Conservation (phyloP, 2,888 invertebrate species). For the Eupithecia dodoneata region DNA sequence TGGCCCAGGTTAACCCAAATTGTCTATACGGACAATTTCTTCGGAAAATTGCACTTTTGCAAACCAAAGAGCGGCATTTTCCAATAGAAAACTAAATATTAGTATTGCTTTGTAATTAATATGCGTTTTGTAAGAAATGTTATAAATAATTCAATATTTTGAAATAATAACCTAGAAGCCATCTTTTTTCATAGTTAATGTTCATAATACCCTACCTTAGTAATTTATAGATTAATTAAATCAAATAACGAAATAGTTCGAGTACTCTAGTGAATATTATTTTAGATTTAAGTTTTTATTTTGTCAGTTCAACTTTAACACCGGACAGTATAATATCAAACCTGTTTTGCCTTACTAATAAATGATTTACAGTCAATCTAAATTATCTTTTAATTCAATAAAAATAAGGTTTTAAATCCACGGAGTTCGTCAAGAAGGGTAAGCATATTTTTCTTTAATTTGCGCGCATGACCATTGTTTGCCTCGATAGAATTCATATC, state of each 20-base stretch:
- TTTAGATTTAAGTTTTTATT: conserved; percentile 41
- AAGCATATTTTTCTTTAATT: conserved; percentile 56
- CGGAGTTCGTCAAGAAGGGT: conserved; percentile 50
- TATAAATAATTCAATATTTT: conserved; percentile 36
- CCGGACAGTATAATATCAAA: conserved; percentile 36
- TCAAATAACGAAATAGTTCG: conserved; percentile 15
- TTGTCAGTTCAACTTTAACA: conserved; percentile 37
- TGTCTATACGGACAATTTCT: conserved; percentile 33
- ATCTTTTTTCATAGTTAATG: conserved; percentile 48
- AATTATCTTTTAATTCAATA: conserved; percentile 50
- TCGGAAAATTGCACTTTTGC: conserved; percentile 53
- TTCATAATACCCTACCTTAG: conserved; percentile 54
- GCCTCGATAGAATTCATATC: conserved; percentile 32
- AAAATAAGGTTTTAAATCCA: conserved; percentile 22
- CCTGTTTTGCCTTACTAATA: conserved; percentile 73
- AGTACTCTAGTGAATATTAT: conserved; percentile 33
- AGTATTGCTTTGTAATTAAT: conserved; percentile 65
- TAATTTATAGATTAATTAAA: conserved; percentile 40
- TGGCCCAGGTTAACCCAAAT: conserved; percentile 53
- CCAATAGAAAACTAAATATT: conserved; percentile 37
- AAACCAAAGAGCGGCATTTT: conserved; percentile 72
- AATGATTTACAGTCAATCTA: conserved; percentile 63
- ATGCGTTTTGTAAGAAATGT: conserved; percentile 52
- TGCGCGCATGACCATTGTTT: conserved; percentile 62
- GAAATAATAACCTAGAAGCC: conserved; percentile 53